Conservation (phyloP, 2,797 vertebrate genomes). For the Poeciliopsis paucimaculata region DNA sequence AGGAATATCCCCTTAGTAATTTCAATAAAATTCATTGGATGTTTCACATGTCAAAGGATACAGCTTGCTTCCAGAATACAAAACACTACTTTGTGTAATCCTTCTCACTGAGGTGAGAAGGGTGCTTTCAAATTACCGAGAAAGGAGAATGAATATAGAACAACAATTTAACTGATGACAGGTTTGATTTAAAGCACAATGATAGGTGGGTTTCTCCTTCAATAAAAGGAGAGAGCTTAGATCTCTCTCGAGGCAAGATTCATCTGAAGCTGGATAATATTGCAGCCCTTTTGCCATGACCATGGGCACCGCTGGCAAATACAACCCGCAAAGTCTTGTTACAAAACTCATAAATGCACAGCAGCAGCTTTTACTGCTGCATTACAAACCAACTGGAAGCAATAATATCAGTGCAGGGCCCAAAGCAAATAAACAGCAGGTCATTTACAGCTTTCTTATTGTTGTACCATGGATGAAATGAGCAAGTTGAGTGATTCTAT, state of each 20-base stretch:
- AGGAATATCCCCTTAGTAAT: constrained; percentile 20
- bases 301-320: constrained; percentile 54
- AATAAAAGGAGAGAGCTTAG: constrained; percentile 50
- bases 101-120: constrained; percentile 43
- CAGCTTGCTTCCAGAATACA: constrained; percentile 34
- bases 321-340: constrained; percentile 48
- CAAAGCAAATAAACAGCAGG: constrained; percentile 53
- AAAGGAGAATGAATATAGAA: constrained; percentile 36
- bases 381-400: constrained; percentile 51
- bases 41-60: constrained; percentile 24
- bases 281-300: constrained; percentile 41
- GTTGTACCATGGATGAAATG: constrained; percentile 28
- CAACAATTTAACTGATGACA: constrained; percentile 51
- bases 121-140: constrained; percentile 41
- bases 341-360: constrained; percentile 69
- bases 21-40: constrained; percentile 39
- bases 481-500: constrained; percentile 27
- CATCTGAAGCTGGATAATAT: constrained; percentile 57
- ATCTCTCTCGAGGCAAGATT: constrained; percentile 45
- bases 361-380: constrained; percentile 50
- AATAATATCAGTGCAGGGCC: constrained; percentile 44
- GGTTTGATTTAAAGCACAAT: constrained; percentile 55
- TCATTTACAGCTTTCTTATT: constrained; percentile 46
- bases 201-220: constrained; percentile 40
- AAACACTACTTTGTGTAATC: constrained; percentile 49